Conservation (phyloP, 2,888 invertebrate species). For the Cyclophora punctaria region DNA sequence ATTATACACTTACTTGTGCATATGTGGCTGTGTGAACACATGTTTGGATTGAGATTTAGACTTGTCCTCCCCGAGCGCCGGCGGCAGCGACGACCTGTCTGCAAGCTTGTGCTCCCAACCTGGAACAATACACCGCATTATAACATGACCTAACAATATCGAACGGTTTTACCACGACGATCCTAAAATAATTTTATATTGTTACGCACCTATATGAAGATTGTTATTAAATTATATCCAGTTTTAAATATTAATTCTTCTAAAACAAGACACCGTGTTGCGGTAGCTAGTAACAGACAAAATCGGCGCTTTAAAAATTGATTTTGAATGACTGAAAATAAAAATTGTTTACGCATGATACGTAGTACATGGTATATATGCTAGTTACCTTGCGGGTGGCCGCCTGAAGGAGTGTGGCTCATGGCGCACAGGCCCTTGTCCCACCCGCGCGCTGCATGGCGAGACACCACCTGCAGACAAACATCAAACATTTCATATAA, state of each 20-base stretch:
- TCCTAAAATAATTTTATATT: too few relatives aligned
- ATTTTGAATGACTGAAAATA: too few relatives aligned
- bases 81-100: constrained; percentile 87
- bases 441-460: constrained; percentile 77
- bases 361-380: too few relatives aligned
- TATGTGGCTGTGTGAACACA: constrained; percentile 69
- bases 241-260: too few relatives aligned
- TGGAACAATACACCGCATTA: constrained; percentile 16
- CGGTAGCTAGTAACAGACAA: too few relatives aligned
- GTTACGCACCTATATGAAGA: too few relatives aligned
- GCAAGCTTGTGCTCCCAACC: constrained; percentile 76
- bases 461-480: constrained; percentile 65
- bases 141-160: background rate
- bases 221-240: too few relatives aligned
- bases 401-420: constrained; percentile 75
- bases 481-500: constrained; percentile 1
- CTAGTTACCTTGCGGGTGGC: constrained; percentile 72
- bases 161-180: too few relatives aligned
- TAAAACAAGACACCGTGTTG: too few relatives aligned
- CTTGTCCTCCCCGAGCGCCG: constrained; percentile 86
- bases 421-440: constrained; percentile 76
- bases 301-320: too few relatives aligned
- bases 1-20: constrained; percentile 47
- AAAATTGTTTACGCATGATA: too few relatives aligned
- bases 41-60: constrained; percentile 66